Conservation (phyloP, 2,797 vertebrate genomes). For the Psittacula derbiana region DNA sequence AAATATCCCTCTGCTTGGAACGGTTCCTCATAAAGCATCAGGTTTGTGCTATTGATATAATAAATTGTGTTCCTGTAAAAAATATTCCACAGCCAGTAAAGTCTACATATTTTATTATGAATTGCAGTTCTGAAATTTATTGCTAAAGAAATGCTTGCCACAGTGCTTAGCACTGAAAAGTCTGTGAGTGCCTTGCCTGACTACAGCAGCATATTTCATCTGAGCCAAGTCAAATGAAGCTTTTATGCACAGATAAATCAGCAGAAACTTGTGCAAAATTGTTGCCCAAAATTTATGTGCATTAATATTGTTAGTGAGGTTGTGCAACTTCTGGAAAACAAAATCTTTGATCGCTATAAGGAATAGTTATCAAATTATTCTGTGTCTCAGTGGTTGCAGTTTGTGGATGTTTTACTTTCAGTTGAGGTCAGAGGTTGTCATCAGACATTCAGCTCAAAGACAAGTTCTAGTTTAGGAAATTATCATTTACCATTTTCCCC, state of each 20-base stretch:
- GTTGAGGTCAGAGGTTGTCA: neutral
- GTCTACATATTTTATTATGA: neutral
- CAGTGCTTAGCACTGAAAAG: neutral
- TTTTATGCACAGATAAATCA: constrained; percentile 1
- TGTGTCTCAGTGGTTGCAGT: neutral
- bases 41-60: constrained; percentile 75
- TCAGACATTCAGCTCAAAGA: neutral
- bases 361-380: neutral
- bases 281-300: neutral
- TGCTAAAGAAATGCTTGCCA: neutral
- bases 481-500: neutral
- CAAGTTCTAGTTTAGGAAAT: neutral
- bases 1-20: constrained; percentile 86
- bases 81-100: neutral
- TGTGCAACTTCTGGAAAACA: neutral
- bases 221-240: neutral
- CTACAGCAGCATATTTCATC: neutral
- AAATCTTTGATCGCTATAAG: neutral
- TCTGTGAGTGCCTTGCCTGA: neutral
- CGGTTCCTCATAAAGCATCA: constrained; percentile 86
- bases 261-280: neutral
- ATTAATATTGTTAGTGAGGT: neutral
- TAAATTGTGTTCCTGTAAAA: constrained; percentile 5
- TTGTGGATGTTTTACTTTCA: neutral
- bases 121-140: neutral